Conservation (phyloP, 1,140 invertebrate genomes). For the Psix sp. region DNA sequence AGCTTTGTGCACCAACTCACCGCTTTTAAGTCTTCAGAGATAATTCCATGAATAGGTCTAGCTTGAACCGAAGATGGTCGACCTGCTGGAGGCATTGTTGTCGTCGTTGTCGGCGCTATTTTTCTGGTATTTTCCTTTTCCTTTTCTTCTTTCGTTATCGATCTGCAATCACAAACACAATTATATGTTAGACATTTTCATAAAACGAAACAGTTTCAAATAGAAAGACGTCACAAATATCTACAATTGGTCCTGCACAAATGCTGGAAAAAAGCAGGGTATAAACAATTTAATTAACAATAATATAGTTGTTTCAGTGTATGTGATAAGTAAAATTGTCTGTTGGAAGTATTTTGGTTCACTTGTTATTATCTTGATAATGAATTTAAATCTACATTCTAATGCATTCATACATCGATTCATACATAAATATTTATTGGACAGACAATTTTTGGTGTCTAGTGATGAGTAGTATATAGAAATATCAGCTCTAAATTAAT, state of each 20-base stretch:
- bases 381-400: no score
- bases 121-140: conserved; percentile 91
- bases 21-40: conserved; percentile 71
- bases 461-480: no score
- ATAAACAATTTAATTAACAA: no score
- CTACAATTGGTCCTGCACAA: conserved; percentile 61
- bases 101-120: conserved; percentile 69
- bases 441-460: no score
- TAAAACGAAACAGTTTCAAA: conserved; percentile 11
- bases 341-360: no score
- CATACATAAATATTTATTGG: no score
- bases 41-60: conserved; percentile 69
- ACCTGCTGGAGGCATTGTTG: conserved; percentile 68
- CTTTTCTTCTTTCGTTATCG: conserved; percentile 90
- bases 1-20: conserved; percentile 52
- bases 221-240: conserved; percentile 56
- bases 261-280: conserved; percentile 46
- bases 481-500: no score
- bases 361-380: no score
- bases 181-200: conserved; percentile 12
- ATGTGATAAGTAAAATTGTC: no score
- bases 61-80: conserved; percentile 73
- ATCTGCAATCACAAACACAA: conserved; percentile 70
- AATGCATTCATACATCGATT: no score
- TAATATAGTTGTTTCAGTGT: no score